phyloP scores from a whole-genome alignment of 2,797 vertebrate genomes.

The Pyrocephalus nanus region DNA sequence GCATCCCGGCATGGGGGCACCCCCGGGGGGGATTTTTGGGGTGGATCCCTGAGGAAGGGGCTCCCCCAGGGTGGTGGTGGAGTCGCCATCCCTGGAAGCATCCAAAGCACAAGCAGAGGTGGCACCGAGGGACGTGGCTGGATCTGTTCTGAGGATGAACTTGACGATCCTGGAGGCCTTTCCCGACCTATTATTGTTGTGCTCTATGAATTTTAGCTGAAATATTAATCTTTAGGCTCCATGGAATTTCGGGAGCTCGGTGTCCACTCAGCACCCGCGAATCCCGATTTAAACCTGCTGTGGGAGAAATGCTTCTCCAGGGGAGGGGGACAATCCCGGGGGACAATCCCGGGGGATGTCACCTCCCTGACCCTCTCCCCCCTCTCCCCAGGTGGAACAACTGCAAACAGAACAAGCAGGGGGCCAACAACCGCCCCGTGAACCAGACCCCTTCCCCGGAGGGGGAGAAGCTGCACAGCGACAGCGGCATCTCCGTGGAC shows the following conservation, averaged over 20 bases:
- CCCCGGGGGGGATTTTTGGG: neutral
- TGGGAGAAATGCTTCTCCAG: fast-evolving
- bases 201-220: no score
- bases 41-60: neutral
- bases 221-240: no score
- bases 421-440: constrained; percentile 89
- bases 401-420: constrained; percentile 97
- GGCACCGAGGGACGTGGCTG: neutral
- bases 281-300: neutral
- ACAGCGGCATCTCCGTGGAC: constrained; percentile 98
- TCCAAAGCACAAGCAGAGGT: neutral
- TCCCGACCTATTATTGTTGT: neutral
- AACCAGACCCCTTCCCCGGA: constrained; percentile 95
- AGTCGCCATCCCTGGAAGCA: neutral
- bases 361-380: neutral
- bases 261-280: fast-evolving
- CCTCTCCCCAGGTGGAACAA: constrained; percentile 89
- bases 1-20: neutral
- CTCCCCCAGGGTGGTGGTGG: neutral
- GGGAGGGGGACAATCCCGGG: no score
- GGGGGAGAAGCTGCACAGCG: constrained; percentile 97
- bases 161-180: neutral
- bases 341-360: neutral
- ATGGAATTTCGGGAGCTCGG: neutral
- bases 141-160: neutral